Conservation (phyloP, 2,113 vertebrate species). For the Melanotaenia duboulayi region DNA sequence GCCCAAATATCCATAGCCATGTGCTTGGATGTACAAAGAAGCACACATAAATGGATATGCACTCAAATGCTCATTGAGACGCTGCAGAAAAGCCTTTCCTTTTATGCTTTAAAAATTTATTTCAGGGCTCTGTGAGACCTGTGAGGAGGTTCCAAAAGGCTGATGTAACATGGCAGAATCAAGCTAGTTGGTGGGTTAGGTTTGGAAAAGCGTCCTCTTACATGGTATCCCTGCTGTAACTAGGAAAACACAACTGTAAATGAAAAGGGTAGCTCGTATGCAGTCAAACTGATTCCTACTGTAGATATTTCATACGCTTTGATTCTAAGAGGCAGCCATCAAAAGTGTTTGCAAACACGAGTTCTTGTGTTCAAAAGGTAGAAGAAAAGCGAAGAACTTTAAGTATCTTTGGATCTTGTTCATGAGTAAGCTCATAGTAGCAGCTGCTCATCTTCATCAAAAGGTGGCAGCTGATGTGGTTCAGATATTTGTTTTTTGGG, state of each 20-base stretch:
- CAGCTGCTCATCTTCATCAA: too few species aligned
- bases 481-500: too few species aligned
- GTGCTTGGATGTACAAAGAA: not conserved
- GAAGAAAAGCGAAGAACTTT: too few species aligned
- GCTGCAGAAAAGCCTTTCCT: slow-evolving; percentile 10
- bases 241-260: not conserved
- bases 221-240: slow-evolving; percentile 20
- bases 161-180: slow-evolving; percentile 21
- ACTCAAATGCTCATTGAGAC: not conserved
- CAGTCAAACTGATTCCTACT: not conserved
- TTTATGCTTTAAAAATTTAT: slow-evolving; percentile 30
- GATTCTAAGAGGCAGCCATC: not conserved
- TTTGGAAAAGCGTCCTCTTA: slow-evolving; percentile 6
- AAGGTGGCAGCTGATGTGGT: too few species aligned
- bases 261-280: not conserved
- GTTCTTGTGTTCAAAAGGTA: slow-evolving; percentile 7
- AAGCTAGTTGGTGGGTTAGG: not conserved
- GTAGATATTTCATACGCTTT: slow-evolving; percentile 3
- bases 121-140: slow-evolving; percentile 8
- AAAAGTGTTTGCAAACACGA: not conserved
- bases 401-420: too few species aligned
- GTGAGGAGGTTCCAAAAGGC: slow-evolving; percentile 19
- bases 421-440: too few species aligned
- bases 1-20: slow-evolving; percentile 26
- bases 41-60: not conserved